Conservation (phyloP, 2,797 vertebrate genomes). For the Lates japonicus region DNA sequence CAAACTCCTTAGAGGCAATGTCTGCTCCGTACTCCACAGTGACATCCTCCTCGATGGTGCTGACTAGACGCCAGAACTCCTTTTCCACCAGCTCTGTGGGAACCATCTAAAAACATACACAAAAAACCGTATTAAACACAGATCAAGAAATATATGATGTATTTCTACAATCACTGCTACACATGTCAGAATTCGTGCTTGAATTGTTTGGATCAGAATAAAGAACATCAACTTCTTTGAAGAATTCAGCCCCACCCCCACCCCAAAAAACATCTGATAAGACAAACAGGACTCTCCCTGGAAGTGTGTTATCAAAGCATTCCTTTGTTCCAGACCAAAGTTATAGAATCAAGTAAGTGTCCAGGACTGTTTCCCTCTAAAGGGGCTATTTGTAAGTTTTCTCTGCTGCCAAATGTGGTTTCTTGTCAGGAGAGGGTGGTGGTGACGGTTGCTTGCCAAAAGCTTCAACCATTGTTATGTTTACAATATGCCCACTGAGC, state of each 20-base stretch:
- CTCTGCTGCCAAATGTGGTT: not conserved
- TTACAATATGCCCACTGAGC: too few relatives aligned
- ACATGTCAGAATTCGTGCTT: not conserved
- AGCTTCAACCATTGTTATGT: too few relatives aligned
- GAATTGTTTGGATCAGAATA: not conserved
- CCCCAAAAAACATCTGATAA: slow-evolving; percentile 23
- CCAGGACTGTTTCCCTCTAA: slow-evolving; percentile 3
- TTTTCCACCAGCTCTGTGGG: slow-evolving; percentile 99
- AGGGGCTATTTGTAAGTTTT: not conserved
- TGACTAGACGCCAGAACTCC: slow-evolving; percentile 98
- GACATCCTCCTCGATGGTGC: slow-evolving; percentile 98
- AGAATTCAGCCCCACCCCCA: not conserved
- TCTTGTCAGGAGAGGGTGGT: too few relatives aligned
- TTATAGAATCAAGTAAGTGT: slow-evolving; percentile 16
- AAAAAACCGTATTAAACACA: not conserved
- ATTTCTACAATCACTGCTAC: not conserved
- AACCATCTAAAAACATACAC: slow-evolving; percentile 90
- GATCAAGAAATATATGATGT: not conserved
- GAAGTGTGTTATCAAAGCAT: slow-evolving; percentile 36
- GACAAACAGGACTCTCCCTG: slow-evolving; percentile 18
- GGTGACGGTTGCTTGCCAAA: too few relatives aligned
- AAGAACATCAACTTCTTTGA: not conserved
- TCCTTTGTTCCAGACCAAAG: slow-evolving; percentile 39
- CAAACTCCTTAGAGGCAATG: slow-evolving; percentile 98
- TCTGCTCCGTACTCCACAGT: slow-evolving; percentile 99